phyloP scores from a whole-genome alignment of 1,140 invertebrate genomes.

The Cherax destructor region DNA sequence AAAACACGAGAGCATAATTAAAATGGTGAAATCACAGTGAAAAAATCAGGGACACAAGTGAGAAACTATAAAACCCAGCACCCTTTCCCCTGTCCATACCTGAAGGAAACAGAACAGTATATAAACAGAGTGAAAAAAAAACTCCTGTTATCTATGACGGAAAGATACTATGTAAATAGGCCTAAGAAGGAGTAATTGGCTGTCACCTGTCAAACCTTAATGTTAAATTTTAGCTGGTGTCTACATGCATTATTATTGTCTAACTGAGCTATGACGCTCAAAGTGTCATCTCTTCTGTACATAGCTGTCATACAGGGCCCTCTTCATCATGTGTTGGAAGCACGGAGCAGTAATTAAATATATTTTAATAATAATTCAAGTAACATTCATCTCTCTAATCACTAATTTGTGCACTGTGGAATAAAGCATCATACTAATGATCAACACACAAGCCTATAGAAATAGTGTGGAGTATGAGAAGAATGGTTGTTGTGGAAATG shows the following conservation, averaged over 20 bases:
- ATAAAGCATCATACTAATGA: conserved; percentile 19
- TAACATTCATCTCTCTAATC: conserved; percentile 45
- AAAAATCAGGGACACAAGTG: background rate
- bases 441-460: conserved; percentile 12
- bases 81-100: no score
- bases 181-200: background rate
- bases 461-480: conserved; percentile 7
- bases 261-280: conserved; percentile 47
- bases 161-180: background rate
- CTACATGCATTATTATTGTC: conserved; percentile 49
- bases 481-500: background rate
- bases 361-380: conserved; percentile 42
- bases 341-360: conserved; percentile 49
- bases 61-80: no score
- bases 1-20: background rate
- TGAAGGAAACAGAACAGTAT: no score
- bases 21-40: background rate
- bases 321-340: conserved; percentile 64
- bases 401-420: conserved; percentile 67
- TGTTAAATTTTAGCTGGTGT: conserved; percentile 22
- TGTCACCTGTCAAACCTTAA: conserved; percentile 25
- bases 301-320: conserved; percentile 68
- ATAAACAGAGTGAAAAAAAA: no score
- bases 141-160: background rate
- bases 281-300: conserved; percentile 58